Conservation (phyloP, 2,113 vertebrate species). For the Cyphomyrus plagiostoma region DNA sequence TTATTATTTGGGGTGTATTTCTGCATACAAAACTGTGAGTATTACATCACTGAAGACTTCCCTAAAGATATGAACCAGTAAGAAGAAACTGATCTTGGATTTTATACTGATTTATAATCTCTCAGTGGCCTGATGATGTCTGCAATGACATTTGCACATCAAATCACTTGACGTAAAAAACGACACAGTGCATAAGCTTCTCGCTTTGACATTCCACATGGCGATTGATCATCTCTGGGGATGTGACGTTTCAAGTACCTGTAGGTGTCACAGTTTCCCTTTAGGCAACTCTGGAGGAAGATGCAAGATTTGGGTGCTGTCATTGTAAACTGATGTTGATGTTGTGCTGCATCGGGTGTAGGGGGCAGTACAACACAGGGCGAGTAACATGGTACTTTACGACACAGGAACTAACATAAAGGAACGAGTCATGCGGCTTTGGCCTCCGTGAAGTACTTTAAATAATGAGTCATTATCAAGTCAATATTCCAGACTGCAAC, state of each 20-base stretch:
- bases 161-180: background rate
- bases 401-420: too few species aligned
- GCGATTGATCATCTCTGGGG: background rate
- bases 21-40: background rate
- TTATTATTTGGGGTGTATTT: background rate
- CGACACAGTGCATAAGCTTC: background rate
- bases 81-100: background rate
- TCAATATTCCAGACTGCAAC: too few species aligned
- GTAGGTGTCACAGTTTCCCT: background rate
- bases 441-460: too few species aligned
- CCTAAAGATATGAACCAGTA: background rate
- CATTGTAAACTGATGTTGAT: background rate
- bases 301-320: background rate
- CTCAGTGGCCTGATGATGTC: background rate
- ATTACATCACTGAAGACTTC: background rate
- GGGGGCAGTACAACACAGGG: background rate
- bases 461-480: too few species aligned
- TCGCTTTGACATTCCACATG: background rate
- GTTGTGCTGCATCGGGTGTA: background rate
- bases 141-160: background rate
- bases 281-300: background rate
- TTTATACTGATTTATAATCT: background rate
- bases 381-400: background rate
- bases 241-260: background rate
- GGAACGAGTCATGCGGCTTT: too few species aligned